Evolutionary conservation across 2,797 vertebrate species (phyloP), one percentile per base, ranked within the genome.

Genomic region (Columba guinea): DNA sequence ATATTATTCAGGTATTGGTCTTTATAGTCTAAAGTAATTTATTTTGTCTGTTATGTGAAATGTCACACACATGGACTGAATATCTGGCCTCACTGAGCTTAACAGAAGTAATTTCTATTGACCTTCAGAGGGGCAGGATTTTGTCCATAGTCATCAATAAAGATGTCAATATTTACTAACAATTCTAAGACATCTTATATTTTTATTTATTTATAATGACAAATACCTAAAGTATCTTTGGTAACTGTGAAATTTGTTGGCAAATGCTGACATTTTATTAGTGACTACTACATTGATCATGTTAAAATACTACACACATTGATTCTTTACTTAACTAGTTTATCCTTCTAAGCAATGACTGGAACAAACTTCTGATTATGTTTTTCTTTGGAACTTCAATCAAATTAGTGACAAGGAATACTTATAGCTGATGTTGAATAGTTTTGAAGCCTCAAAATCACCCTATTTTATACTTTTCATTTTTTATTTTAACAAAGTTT

Each of bases 221-320:
- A 69, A 74, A 77, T 77, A 75, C 44, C 19, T 64, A 28, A 63
- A 55, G 20, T 62, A 58, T 22, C 19, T 85, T 67, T 71, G 35
- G 16, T 87, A 71, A 48, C 56, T 77, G 46, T 64, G 55, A 94
- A 96, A 91, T 70, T 14, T 76, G 15, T 34, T 73, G 58, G 14
- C 14, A 95, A 92, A 85, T 75, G 9, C 11, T 92, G 53, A 65
- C 17, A 48, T 94, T 95, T 94, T 87, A 58, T 87, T 91, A 82
- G 37, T 58, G 41, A 52, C 17, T 79, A 11, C 8, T 58, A n/a
- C 26, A 51, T 1, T 73, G 67, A 80, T 69, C 44, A 49, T 67
- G 22, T 71, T 94, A 88, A 94, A 95, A 91, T 63, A 60, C 17
- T 85, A 26, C 22, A 65, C 10, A 44, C 21, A 48, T 48, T 39